These are phyloP conservation scores for Zaprionus ornatus DNA, from an alignment of 1,140 invertebrate genomes.

Conservation along the genomic window DNA sequence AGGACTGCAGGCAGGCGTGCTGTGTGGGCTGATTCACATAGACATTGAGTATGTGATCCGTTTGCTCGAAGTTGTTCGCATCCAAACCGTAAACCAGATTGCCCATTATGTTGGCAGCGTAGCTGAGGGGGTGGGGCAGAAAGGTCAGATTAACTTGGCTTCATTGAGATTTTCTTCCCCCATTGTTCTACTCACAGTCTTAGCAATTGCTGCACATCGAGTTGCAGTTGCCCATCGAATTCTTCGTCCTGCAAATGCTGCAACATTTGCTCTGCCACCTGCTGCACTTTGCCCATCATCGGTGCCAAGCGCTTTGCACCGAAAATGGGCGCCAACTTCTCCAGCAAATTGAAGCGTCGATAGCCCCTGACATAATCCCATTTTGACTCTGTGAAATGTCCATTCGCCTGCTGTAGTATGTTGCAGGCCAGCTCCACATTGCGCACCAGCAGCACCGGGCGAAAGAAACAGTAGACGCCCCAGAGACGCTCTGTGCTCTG, in stretches of 20 bases:
- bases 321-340: conserved; percentile 71
- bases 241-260: conserved; percentile 41
- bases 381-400: conserved; percentile 65
- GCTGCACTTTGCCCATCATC: conserved; percentile 65
- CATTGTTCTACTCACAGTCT: conserved; percentile 55
- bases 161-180: neutral
- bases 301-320: conserved; percentile 29
- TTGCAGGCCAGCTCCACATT: conserved; percentile 61
- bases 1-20: conserved; percentile 52
- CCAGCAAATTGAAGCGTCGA: conserved; percentile 68
- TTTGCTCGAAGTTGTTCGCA: conserved; percentile 68
- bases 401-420: conserved; percentile 60
- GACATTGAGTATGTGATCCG: conserved; percentile 64
- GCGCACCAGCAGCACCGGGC: conserved; percentile 67
- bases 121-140: conserved; percentile 33
- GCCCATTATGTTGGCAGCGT: conserved; percentile 69
- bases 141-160: neutral
- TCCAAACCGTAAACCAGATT: conserved; percentile 75
- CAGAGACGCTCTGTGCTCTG: conserved; percentile 54
- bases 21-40: conserved; percentile 40
- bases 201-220: conserved; percentile 71
- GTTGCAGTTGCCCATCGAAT: conserved; percentile 1
- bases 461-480: conserved; percentile 77
- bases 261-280: conserved; percentile 61
- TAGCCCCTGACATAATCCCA: conserved; percentile 73